Evolutionary conservation across 2,797 vertebrate genomes (phyloP), one percentile per base, ranked within the genome.

Genomic region (Forpus xanthops): DNA sequence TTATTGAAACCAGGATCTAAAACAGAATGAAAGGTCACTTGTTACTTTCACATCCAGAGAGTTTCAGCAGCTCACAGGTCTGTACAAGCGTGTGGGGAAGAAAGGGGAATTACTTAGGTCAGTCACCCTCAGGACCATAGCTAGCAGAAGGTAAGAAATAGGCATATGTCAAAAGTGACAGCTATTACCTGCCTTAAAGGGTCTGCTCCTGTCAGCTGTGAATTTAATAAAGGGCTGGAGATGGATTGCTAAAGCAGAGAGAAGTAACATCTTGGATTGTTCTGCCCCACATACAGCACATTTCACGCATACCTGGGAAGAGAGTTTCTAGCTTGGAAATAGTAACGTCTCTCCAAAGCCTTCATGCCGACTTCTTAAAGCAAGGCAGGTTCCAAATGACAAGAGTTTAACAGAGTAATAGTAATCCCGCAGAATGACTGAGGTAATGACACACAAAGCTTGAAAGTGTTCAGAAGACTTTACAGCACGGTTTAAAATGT

Each of bases 361-460:
- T 10, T 87, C 94, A 76, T 65, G 66, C 45, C 88, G 82, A 35
- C 95, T 92, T 94, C 90, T 44, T 80, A 70, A 96, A 95, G 84
- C 90, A 93, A 92, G 23, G 67, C 65, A 75, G 70, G 82, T 95
- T 96, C 91, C 93, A 47, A 95, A 81, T 83, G 90, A 94, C 73
- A 85, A 79, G 96, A 95, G 94, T 95, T 78, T 74, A 95, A 71
- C 58, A 76, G 87, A 75, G 75, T 78, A 60, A 96, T 96, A 88
- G 65, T 95, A 96, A 94, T 91, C 82, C 75, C 92, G 94, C 80
- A 84, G 86, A 86, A 73, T 73, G 73, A 81, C 93, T 95, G 94
- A 75, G 83, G 60, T 90, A 96, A 84, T 84, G 52, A 85, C 92
- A 87, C 85, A 89, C 87, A 89, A 85, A 89, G 78, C 89, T 74